Base-by-base conservation (phyloP, 2,797 vertebrate species). In the Cichlasoma orientale region DNA sequence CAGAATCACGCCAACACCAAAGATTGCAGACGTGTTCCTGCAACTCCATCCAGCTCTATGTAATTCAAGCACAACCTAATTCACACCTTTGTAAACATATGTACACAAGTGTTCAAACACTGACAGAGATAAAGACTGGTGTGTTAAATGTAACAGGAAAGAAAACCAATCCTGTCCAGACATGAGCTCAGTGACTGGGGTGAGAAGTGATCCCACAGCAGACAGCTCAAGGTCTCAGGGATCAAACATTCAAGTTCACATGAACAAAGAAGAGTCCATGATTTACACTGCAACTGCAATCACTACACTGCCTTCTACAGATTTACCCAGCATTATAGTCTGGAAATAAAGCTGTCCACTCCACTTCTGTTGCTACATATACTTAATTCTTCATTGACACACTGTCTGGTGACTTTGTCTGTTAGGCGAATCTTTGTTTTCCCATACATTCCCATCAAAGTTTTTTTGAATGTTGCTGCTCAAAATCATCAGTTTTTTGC, bases 141-240 rank as follows among this genome's bases (percentile, higher is more conserved):
- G 82, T 78, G 83, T 85, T 87, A 79, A 7, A 81, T 87, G 75
- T 83, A 72, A 72, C 58, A 52, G 14, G 21, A 57, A 59, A 61
- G 31, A 9, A 54, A 75, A 76, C 29, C 41, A 59, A 74, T 52
- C 79, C 19, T 19, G 13, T 72, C 70, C 74, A 89, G 82, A 87
- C 85, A 77, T 87, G 72, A 82, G 68, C 77, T 83, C 73, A 72
- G 54, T 77, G 73, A 75, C 18, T 41, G 52, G 70, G 44, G 18
- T 53, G 53, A 79, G 77, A 75, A 19, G 14, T 59, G 57, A 74
- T 47, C 53, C 27, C 3, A 50, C 76, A 72, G 69, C 38, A 82
- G 75, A 76, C 44, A 76, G 44, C 13, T 19, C 78, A 86, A 82
- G 80, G 83, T 82, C 68, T 58, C 50, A n/a, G 7, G 44, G 71